Evolutionary conservation across 1,140 invertebrate species (phyloP).

Genomic region (Mactra quadrangularis): DNA sequence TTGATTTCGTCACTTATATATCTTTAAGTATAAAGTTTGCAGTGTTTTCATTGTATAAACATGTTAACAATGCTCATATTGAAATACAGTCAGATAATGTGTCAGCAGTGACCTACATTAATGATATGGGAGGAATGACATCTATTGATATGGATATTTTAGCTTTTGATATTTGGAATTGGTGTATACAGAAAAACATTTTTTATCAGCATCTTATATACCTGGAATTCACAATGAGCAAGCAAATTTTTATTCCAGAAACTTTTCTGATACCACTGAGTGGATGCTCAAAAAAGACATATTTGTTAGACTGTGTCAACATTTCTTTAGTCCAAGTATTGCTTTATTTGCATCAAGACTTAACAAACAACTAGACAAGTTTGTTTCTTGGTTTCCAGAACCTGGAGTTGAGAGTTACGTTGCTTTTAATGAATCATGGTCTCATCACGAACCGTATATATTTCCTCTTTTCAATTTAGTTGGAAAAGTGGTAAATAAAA

Average conservation of each 20-base stretch:
- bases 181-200: constrained; percentile 23
- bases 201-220: constrained; percentile 23
- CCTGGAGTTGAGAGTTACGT: neutral
- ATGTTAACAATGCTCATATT: constrained; percentile 4
- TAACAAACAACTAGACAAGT: constrained; percentile 6
- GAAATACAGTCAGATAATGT: constrained; percentile 24
- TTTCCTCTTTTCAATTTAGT: constrained; percentile 31
- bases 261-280: constrained; percentile 18
- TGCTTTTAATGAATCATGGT: constrained; percentile 31
- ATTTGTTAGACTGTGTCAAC: constrained; percentile 47
- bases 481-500: constrained; percentile 1
- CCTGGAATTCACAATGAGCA: neutral
- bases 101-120: neutral
- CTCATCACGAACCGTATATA: constrained; percentile 8
- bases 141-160: constrained; percentile 4
- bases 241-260: constrained; percentile 18
- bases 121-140: constrained; percentile 28
- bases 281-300: constrained; percentile 39
- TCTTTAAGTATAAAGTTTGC: neutral
- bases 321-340: constrained; percentile 1
- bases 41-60: neutral
- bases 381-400: constrained; percentile 25
- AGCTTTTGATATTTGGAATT: constrained; percentile 12
- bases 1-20: too few relatives aligned
- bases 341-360: constrained; percentile 33